Conservation (phyloP, 2,797 vertebrate species). For the Micropoecilia bifurca region DNA sequence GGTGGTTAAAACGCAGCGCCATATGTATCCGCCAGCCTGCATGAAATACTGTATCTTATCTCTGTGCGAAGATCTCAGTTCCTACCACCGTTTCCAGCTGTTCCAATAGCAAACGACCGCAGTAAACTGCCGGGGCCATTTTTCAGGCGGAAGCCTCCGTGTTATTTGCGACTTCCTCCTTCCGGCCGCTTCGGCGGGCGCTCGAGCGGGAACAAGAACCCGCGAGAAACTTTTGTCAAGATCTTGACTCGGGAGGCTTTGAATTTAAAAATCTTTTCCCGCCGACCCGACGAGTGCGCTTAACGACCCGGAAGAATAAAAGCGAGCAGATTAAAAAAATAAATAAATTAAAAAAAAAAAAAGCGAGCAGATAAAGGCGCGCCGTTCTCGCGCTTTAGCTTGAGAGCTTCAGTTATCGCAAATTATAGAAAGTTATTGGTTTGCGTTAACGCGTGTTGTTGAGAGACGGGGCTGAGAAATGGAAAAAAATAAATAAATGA, state of each 20-base stretch:
- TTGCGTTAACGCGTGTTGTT: not conserved
- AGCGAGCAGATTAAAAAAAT: constrained; percentile 37
- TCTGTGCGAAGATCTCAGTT: constrained; percentile 48
- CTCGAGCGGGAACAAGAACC: constrained; percentile 41
- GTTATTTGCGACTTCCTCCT: constrained; percentile 22
- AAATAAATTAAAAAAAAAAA: too few relatives aligned
- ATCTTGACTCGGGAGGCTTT: constrained; percentile 32
- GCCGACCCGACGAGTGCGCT: constrained; percentile 30
- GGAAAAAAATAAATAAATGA: not conserved
- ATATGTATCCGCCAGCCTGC: constrained; percentile 51
- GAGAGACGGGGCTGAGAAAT: not conserved
- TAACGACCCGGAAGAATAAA: constrained; percentile 35
- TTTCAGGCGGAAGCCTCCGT: constrained; percentile 43
- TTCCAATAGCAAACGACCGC: constrained; percentile 29
- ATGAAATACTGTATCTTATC: constrained; percentile 63
- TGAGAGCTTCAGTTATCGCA: constrained; percentile 14
- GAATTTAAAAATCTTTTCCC: constrained; percentile 41
- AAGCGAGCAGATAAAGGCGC: constrained; percentile 29
- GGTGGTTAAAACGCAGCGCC: constrained; percentile 62
- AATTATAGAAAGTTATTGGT: constrained; percentile 13
- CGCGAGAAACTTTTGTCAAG: constrained; percentile 23
- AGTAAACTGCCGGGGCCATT: constrained; percentile 31
- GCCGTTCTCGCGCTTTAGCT: constrained; percentile 3
- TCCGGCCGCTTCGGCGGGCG: constrained; percentile 15
- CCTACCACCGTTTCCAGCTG: constrained; percentile 48